phyloP scores from a whole-genome alignment of 1,140 invertebrate species.

The Bombus sylvicola region DNA sequence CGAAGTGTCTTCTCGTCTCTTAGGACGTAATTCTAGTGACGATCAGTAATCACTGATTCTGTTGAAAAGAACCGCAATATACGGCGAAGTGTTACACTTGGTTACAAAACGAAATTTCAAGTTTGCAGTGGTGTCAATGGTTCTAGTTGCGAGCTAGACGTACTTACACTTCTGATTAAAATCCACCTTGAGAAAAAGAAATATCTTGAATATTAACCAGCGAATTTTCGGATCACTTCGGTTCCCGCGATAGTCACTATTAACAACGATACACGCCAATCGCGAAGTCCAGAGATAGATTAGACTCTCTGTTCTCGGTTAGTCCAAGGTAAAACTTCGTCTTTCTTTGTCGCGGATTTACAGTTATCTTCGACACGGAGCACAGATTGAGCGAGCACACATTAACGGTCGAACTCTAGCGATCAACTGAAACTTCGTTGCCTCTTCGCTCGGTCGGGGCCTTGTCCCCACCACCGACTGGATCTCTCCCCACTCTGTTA shows the following conservation, averaged over 20 bases:
- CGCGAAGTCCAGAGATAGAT: constrained; percentile 11
- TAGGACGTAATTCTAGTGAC: too few species aligned
- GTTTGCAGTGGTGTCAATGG: background rate
- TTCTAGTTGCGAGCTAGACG: background rate
- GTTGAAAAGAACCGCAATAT: background rate
- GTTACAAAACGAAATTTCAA: background rate
- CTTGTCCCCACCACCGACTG: constrained; percentile 33
- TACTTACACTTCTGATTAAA: background rate
- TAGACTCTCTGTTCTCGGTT: background rate
- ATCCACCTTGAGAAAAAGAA: background rate
- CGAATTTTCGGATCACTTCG: background rate
- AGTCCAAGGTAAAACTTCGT: constrained; percentile 13
- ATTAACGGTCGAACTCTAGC: constrained; percentile 70
- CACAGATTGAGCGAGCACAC: constrained; percentile 20
- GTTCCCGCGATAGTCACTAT: constrained; percentile 16
- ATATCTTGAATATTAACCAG: background rate
- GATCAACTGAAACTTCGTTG: constrained; percentile 78
- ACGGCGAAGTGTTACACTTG: background rate
- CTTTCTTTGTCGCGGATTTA: constrained; percentile 61
- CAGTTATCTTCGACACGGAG: constrained; percentile 67
- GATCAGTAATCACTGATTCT: background rate
- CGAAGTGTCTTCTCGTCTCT: background rate
- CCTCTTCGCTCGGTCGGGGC: constrained; percentile 70
- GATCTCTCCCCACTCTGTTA: background rate
- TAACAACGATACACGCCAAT: background rate